Evolutionary conservation across 2,888 invertebrate species (phyloP), one percentile per base, ranked within the genome.

Genomic region (Cetonia aurata): DNA sequence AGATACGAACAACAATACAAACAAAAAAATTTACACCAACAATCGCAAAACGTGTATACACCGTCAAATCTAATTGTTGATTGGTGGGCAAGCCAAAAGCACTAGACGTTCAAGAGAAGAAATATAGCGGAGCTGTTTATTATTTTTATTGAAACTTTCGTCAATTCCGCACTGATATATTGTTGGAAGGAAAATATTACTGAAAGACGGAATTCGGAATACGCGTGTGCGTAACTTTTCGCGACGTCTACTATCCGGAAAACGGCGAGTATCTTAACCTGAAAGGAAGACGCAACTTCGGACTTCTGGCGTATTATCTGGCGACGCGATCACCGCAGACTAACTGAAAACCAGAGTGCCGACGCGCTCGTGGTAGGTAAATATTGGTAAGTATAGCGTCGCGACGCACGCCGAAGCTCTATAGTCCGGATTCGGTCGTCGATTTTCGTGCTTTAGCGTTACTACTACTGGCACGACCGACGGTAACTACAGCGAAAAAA

Each of bases 271-370:
- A 48, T 31, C 31, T 33, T 62, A n/a, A 52, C 19, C 33, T 25
- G 31, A 9, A 33, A 50, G 37, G 37, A 65, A 65, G 62, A 50
- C 62, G 62, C 62, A 50, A 65, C 19, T 50, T 65, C 50, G 37
- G 62, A 41, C 50, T 33, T 65, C 62, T 65, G 50, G 62, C 50
- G 62, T 65, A 65, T 65, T 65, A 52, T 69, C 69, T 48, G 57
- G 42, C 69, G 69, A 48, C 69, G 72, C 72, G 73, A 75, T 77
- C 80, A 79, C 80, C 80, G 79, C 80, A 82, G 81, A 83, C 83
- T 83, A 79, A 83, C 80, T 65, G 79, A 79, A 80, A 79, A 73
- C 76, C 74, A 31, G 72, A 79, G 82, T 80, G 82, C 78, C 82
- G 81, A 80, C 83, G 83, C 78, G 83, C 78, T 69, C 69, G 62